These are phyloP conservation scores for Euura saliciscinereae DNA, from an alignment of 1,140 invertebrate species.

Conservation along the genomic window DNA sequence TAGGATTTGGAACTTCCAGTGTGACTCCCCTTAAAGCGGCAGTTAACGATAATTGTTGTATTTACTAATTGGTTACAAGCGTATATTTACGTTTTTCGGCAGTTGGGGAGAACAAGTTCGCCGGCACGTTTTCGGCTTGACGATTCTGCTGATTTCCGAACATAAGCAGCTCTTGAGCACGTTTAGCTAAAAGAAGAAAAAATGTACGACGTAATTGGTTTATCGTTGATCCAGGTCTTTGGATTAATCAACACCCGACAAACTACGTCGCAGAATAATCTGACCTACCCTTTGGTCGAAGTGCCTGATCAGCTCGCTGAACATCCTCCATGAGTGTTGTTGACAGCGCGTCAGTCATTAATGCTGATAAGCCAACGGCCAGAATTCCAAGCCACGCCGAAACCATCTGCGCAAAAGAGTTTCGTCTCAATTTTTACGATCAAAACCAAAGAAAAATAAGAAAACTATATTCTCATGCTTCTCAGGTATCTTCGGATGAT, in stretches of 20 bases:
- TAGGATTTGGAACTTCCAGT: background rate
- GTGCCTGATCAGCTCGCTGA: conserved; percentile 37
- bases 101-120: conserved; percentile 27
- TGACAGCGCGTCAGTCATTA: conserved; percentile 32
- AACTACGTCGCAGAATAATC: background rate
- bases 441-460: background rate
- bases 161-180: conserved; percentile 55
- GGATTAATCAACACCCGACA: background rate
- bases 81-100: conserved; percentile 46
- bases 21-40: background rate
- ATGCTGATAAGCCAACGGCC: conserved; percentile 31
- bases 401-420: conserved; percentile 38
- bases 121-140: conserved; percentile 31
- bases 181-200: conserved; percentile 44
- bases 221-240: background rate
- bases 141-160: conserved; percentile 59
- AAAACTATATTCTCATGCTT: background rate
- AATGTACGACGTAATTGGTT: conserved; percentile 2
- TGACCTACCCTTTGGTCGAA: conserved; percentile 42
- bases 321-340: conserved; percentile 34
- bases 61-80: background rate
- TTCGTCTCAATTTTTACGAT: no score
- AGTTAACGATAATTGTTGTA: conserved; percentile 8
- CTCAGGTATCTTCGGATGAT: no score
- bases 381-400: conserved; percentile 34